Evolutionary conservation across 1,140 invertebrate species (phyloP).

Genomic region (Paraescarpia echinospica): DNA sequence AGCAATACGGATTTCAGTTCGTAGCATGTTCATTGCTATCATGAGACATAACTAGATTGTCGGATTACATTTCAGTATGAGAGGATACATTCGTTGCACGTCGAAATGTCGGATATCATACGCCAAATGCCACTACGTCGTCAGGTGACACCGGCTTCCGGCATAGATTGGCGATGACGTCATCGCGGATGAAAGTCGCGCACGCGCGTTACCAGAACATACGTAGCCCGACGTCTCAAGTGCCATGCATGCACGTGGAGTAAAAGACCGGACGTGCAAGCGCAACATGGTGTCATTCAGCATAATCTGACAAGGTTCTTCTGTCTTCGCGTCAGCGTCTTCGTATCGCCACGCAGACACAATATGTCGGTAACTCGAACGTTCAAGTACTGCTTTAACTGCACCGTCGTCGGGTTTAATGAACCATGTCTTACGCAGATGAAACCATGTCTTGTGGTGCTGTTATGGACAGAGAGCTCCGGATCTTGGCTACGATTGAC

Average conservation of each 20-base stretch:
- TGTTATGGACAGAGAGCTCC: background rate
- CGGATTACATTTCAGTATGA: background rate
- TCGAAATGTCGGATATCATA: conserved; percentile 14
- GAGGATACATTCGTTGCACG: background rate
- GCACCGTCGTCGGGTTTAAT: background rate
- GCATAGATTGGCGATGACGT: background rate
- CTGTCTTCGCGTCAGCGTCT: background rate
- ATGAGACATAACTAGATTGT: background rate
- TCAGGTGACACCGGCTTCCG: conserved; percentile 8
- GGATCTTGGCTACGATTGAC: background rate
- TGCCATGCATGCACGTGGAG: background rate
- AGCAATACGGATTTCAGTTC: background rate
- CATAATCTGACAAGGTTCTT: background rate
- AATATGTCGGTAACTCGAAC: background rate
- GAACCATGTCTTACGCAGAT: background rate
- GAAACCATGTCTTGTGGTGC: background rate
- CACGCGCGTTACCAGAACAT: background rate
- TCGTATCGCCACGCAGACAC: background rate
- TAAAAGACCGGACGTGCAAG: background rate
- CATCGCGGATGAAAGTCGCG: background rate
- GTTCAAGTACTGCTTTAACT: background rate
- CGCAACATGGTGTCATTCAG: background rate
- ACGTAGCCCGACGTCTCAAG: background rate
- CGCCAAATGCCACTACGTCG: conserved; percentile 5
- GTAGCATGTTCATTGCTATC: background rate